phyloP scores from a whole-genome alignment of 2,113 vertebrate genomes.

The Mugil cephalus region DNA sequence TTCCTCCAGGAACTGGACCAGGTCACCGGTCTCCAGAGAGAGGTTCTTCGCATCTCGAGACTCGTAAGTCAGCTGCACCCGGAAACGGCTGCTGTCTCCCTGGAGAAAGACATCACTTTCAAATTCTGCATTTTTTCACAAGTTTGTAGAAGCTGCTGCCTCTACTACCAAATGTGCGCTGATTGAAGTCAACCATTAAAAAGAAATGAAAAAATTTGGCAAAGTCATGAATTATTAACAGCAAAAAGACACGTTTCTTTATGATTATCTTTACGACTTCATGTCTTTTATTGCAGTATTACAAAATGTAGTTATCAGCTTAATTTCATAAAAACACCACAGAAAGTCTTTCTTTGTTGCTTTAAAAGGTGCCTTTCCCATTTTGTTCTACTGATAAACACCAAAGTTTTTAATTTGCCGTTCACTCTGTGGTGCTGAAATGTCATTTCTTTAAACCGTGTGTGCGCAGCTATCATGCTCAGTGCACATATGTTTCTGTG shows the following conservation, averaged over 20 bases:
- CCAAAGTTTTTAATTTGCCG: constrained; percentile 6
- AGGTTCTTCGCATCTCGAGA: constrained; percentile 78
- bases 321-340: too few species aligned
- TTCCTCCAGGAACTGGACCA: constrained; percentile 88
- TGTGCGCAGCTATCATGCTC: neutral
- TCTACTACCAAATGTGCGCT: too few species aligned
- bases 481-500: neutral
- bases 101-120: constrained; percentile 41
- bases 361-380: neutral
- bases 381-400: neutral
- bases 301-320: too few species aligned
- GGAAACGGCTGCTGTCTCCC: constrained; percentile 84
- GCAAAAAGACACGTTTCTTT: too few species aligned
- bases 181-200: too few species aligned
- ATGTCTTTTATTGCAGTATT: too few species aligned
- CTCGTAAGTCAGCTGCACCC: constrained; percentile 87
- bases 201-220: too few species aligned
- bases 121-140: constrained; percentile 7
- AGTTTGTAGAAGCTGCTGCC: too few species aligned
- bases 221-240: too few species aligned
- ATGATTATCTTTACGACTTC: too few species aligned
- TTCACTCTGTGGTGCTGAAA: neutral
- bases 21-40: constrained; percentile 82
- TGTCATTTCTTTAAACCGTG: neutral
- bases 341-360: neutral